A percentile compares a stretch with the other conserved stretches of the same genome.
Evolutionary conservation across 2,797 vertebrate species (phyloP).

Genomic region (Brachyrhaphis roseni): DNA sequence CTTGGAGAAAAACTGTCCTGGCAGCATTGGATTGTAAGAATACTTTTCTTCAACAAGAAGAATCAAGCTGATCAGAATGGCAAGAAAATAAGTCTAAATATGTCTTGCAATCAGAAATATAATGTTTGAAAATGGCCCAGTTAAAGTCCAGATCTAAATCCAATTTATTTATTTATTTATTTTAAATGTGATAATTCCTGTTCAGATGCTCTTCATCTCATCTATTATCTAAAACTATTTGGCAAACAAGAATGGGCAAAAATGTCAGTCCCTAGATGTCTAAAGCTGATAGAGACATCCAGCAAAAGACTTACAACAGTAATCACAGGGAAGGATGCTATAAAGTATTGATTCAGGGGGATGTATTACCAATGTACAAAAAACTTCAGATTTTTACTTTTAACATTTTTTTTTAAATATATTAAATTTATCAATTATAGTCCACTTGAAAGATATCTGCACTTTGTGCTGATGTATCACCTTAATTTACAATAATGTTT

Average conservation of each 20-base stretch:
- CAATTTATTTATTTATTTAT: neutral
- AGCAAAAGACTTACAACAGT: neutral
- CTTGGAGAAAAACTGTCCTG: neutral
- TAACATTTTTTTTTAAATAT: neutral
- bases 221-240: neutral
- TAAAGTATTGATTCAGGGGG: neutral
- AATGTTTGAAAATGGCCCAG: neutral
- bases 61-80: too few species aligned
- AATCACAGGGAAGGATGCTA: neutral
- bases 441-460: neutral
- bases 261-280: neutral
- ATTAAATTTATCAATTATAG: neutral
- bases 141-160: neutral
- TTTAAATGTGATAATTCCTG: neutral
- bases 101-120: neutral
- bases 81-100: neutral
- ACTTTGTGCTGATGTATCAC: neutral
- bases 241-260: neutral
- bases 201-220: neutral
- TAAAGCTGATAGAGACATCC: neutral
- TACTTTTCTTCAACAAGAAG: neutral
- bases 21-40: neutral
- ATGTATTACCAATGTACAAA: neutral
- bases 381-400: neutral
- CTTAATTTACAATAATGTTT: neutral